Evolutionary conservation across 2,888 invertebrate genomes (phyloP).

Genomic region (Gryllus longicercus): DNA sequence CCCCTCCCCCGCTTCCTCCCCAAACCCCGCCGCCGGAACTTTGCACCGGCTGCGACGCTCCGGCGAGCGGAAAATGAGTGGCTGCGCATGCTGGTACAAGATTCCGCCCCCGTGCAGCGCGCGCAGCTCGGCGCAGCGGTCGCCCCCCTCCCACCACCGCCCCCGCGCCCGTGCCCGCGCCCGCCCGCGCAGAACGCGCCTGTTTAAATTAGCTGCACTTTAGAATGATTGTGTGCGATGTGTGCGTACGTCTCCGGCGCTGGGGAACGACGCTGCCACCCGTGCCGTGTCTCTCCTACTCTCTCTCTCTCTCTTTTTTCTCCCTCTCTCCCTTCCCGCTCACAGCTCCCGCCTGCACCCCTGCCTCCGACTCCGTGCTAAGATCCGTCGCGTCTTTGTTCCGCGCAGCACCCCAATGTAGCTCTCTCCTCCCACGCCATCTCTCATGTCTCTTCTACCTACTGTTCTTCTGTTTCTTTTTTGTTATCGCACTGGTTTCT

Average conservation of each 20-base stretch:
- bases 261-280: not conserved
- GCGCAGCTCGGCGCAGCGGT: not conserved
- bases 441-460: too few relatives aligned
- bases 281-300: not conserved
- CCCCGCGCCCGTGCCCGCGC: not conserved
- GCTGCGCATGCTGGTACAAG: not conserved
- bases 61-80: not conserved
- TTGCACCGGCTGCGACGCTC: not conserved
- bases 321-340: not conserved
- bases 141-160: not conserved
- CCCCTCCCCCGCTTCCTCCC: not conserved
- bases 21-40: not conserved
- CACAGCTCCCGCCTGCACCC: too few relatives aligned
- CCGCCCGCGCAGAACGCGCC: not conserved
- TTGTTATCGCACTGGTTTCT: too few relatives aligned
- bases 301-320: not conserved
- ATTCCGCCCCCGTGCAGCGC: not conserved
- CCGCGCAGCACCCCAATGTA: too few relatives aligned
- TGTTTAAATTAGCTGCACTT: conserved; percentile 3
- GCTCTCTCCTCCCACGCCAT: too few relatives aligned
- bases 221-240: conserved; percentile 10
- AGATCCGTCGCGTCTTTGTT: too few relatives aligned
- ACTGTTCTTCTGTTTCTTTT: too few relatives aligned
- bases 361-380: too few relatives aligned
- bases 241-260: not conserved